phyloP scores from a whole-genome alignment of 2,113 vertebrate species.

The Dolichotis patagonum region DNA sequence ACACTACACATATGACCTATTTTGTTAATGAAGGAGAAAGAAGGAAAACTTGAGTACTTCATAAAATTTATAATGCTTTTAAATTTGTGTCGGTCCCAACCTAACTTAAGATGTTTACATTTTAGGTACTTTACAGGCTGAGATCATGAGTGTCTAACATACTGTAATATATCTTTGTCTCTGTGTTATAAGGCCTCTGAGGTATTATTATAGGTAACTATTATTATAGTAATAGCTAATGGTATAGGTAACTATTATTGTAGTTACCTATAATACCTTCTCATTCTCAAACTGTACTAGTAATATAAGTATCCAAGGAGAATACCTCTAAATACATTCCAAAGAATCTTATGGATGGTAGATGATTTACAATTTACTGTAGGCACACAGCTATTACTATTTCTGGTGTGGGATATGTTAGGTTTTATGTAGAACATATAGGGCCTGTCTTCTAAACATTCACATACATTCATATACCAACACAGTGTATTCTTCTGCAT shows the following conservation, averaged over 20 bases:
- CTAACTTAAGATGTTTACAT: background rate
- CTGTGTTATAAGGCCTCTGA: background rate
- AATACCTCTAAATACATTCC: background rate
- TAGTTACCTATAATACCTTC: background rate
- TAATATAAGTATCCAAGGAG: background rate
- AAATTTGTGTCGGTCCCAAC: background rate
- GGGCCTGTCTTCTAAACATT: background rate
- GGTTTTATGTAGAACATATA: background rate
- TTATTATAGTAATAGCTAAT: no score
- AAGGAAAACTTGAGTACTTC: background rate
- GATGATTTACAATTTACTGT: background rate
- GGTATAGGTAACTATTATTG: no score
- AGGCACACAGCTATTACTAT: background rate
- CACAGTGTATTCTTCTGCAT: background rate
- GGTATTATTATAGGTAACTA: background rate
- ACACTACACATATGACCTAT: background rate
- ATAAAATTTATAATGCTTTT: slow-evolving; percentile 37
- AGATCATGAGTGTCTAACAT: background rate
- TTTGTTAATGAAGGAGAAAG: slow-evolving; percentile 6
- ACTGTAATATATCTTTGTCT: background rate
- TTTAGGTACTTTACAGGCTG: background rate
- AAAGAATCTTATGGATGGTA: background rate
- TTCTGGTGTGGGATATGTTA: background rate
- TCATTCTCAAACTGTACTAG: slow-evolving; percentile 24
- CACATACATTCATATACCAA: slow-evolving; percentile 25